These are phyloP conservation scores for Drosophila nannoptera DNA, from an alignment of 1,140 invertebrate species.

Conservation along the genomic window DNA sequence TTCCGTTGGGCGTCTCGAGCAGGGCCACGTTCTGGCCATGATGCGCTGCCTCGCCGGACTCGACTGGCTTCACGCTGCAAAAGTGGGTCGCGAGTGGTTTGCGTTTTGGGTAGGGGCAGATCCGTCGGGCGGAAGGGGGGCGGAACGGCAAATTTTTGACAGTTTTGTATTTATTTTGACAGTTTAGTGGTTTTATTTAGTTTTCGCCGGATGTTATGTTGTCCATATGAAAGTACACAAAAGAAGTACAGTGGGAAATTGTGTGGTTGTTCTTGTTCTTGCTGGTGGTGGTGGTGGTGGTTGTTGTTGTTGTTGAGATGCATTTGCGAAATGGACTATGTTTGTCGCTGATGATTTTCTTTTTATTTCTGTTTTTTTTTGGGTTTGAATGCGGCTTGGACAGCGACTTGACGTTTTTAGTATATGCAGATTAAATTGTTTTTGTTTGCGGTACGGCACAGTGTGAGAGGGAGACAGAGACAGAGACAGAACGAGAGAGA, in stretches of 20 bases:
- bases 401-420: conserved; percentile 71
- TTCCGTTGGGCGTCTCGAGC: conserved; percentile 73
- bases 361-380: conserved; percentile 32
- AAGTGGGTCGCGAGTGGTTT: conserved; percentile 1
- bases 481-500: conserved; percentile 24
- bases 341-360: conserved; percentile 16
- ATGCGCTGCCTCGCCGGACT: conserved; percentile 36
- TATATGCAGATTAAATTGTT: conserved; percentile 60
- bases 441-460: conserved; percentile 40
- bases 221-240: conserved; percentile 66
- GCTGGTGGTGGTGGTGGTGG: background rate
- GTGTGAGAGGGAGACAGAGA: conserved; percentile 16
- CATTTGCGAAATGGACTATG: conserved; percentile 66
- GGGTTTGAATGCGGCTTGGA: conserved; percentile 32
- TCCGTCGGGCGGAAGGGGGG: background rate
- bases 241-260: conserved; percentile 49
- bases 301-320: conserved; percentile 47
- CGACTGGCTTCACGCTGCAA: conserved; percentile 58
- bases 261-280: conserved; percentile 31
- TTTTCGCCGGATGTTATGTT: conserved; percentile 29
- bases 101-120: background rate
- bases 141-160: conserved; percentile 35
- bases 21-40: conserved; percentile 72
- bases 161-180: conserved; percentile 43
- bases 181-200: conserved; percentile 19